phyloP scores from a whole-genome alignment of 2,797 vertebrate species.

The Anguilla megastoma region DNA sequence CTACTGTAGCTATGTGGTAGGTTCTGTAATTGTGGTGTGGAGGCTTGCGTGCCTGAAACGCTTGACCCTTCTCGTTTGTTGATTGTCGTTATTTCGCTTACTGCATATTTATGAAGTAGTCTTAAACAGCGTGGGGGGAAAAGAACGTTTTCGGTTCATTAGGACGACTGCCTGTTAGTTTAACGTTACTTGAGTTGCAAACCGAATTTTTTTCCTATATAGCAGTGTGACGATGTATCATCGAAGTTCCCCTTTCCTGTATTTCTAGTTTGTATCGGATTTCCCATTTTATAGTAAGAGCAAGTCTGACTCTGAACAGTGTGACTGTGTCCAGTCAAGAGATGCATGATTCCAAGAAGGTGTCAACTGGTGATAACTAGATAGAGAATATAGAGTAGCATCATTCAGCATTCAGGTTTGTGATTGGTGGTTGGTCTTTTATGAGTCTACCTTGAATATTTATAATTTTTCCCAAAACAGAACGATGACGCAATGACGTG shows the following conservation, averaged over 20 bases:
- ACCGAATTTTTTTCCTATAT: not conserved
- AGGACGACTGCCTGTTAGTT: not conserved
- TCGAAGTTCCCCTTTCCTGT: constrained; percentile 30
- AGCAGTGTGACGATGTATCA: not conserved
- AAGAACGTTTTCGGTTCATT: not conserved
- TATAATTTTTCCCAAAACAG: not conserved
- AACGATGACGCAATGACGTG: not conserved
- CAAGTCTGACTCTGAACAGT: not conserved
- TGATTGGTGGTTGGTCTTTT: not conserved
- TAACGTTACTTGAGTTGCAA: not conserved
- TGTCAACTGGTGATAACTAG: not conserved
- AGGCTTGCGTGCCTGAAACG: not conserved
- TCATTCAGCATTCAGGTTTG: not conserved
- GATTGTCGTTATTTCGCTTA: not conserved
- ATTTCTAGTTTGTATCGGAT: not conserved
- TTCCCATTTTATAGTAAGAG: constrained; percentile 7
- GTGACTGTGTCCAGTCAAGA: not conserved
- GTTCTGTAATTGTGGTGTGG: not conserved
- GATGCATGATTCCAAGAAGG: not conserved
- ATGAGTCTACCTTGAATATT: not conserved
- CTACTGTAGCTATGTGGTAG: not conserved
- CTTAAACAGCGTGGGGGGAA: not conserved
- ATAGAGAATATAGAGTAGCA: not conserved
- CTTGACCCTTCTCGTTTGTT: not conserved
- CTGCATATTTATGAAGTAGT: not conserved